Percentiles rank a stretch among this genome's conserved stretches.
Conservation (phyloP, 2,888 invertebrate genomes). For the Metellina segmentata region DNA sequence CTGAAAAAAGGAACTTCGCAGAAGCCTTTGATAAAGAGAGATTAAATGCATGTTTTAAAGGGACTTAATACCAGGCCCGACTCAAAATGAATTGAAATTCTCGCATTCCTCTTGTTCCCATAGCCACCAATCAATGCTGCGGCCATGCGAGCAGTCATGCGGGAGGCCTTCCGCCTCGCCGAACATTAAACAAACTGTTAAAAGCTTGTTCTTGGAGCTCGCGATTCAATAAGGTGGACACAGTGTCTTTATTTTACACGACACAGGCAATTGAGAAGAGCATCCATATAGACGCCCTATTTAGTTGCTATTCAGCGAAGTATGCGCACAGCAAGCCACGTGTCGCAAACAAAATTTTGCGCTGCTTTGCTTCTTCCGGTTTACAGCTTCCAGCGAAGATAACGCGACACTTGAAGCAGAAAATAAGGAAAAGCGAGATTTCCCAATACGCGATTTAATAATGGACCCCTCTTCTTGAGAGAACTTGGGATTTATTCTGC, state of each 20-base stretch:
- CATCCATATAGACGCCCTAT: conserved; percentile 19
- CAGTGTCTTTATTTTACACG: conserved; percentile 47
- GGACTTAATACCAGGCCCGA: neutral
- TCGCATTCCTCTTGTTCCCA: conserved; percentile 40
- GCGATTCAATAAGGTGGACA: conserved; percentile 51
- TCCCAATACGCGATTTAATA: conserved; percentile 38
- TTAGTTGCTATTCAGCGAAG: conserved; percentile 34
- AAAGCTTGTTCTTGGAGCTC: conserved; percentile 52
- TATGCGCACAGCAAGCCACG: conserved; percentile 39
- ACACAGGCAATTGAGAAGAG: conserved; percentile 45
- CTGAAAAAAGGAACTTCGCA: too few species aligned
- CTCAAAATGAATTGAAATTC: conserved; percentile 14
- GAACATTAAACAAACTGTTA: conserved; percentile 58
- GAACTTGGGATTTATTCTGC: conserved; percentile 36
- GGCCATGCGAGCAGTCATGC: conserved; percentile 46
- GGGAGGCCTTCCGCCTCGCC: conserved; percentile 10
- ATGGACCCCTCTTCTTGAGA: conserved; percentile 40
- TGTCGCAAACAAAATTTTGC: conserved; percentile 57
- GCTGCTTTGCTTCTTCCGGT: conserved; percentile 50
- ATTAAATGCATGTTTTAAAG: too few species aligned
- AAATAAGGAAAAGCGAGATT: conserved; percentile 60
- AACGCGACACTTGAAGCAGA: conserved; percentile 47
- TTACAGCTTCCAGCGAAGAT: conserved; percentile 45
- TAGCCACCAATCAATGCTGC: conserved; percentile 50
- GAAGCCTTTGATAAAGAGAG: too few species aligned